Evolutionary conservation across 2,888 invertebrate genomes (phyloP).

Genomic region (Apamea anceps): DNA sequence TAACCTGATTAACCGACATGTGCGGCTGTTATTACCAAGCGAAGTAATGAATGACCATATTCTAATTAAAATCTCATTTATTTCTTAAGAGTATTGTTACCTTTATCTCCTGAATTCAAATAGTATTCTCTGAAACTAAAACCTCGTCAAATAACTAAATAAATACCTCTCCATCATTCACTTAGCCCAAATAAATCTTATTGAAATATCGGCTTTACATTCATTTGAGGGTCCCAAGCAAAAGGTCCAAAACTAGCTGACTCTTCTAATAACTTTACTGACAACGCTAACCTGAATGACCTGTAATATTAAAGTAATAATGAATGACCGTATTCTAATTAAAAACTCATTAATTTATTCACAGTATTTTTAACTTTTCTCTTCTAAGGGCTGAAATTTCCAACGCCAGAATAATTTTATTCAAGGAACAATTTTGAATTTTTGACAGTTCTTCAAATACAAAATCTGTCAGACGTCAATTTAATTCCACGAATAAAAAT

Average conservation of each 20-base stretch:
- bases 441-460: not conserved
- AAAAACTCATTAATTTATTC: not conserved
- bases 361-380: not conserved
- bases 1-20: too few relatives aligned
- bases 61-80: not conserved
- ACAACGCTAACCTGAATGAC: too few relatives aligned
- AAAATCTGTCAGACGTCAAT: too few relatives aligned
- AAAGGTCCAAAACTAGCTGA: constrained; percentile 64
- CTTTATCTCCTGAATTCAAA: not conserved
- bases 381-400: not conserved
- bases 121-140: not conserved
- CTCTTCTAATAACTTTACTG: constrained; percentile 27
- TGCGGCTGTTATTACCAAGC: not conserved
- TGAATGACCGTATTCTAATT: not conserved
- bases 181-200: constrained; percentile 43
- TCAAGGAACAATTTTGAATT: too few relatives aligned
- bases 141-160: not conserved
- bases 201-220: constrained; percentile 41
- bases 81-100: not conserved
- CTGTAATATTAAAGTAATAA: not conserved
- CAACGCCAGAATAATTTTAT: too few relatives aligned
- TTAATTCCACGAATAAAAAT: too few relatives aligned
- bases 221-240: constrained; percentile 51
- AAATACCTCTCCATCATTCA: constrained; percentile 9
- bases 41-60: not conserved